A percentile compares a stretch with the other conserved stretches of the same genome.
These are phyloP conservation scores for Sinodicranocentrus sp. DNA, from an alignment of 2,888 invertebrate genomes.

Conservation along the genomic window DNA sequence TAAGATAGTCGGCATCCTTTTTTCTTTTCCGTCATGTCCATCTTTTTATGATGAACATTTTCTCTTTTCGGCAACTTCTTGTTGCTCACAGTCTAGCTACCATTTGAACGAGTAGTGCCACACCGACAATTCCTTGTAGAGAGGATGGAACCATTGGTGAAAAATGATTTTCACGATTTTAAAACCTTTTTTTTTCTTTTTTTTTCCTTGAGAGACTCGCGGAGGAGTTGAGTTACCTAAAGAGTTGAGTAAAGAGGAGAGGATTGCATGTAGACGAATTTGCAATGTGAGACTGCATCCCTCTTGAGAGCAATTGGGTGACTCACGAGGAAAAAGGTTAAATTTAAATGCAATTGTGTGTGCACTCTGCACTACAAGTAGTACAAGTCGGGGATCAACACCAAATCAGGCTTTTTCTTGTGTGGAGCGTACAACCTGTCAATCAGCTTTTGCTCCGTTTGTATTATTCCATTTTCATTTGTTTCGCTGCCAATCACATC, in stretches of 20 bases:
- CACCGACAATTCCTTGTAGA: too few species aligned
- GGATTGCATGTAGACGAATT: too few species aligned
- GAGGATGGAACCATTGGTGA: neutral
- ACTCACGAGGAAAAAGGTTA: too few species aligned
- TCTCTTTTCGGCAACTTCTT: conserved; percentile 60
- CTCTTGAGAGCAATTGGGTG: too few species aligned
- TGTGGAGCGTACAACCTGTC: conserved; percentile 25
- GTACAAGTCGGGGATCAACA: too few species aligned
- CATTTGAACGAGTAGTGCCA: neutral
- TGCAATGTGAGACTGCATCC: too few species aligned
- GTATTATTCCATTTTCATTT: conserved; percentile 4
- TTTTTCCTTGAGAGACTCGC: too few species aligned
- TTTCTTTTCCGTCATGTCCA: conserved; percentile 42
- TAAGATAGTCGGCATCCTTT: conserved; percentile 50
- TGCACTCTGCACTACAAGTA: too few species aligned
- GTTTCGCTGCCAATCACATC: neutral
- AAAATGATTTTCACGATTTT: conserved; percentile 6
- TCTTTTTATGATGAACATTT: conserved; percentile 59
- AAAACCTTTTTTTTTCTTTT: too few species aligned
- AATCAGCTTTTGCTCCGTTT: conserved; percentile 26
- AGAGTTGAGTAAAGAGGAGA: too few species aligned
- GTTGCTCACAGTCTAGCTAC: neutral
- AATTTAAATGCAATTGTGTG: too few species aligned
- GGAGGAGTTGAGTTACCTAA: too few species aligned
- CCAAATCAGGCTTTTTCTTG: neutral